Evolutionary conservation across 64 coral and sea anemone genomes (phyloP).

Genomic region (Trachythela sp.): DNA sequence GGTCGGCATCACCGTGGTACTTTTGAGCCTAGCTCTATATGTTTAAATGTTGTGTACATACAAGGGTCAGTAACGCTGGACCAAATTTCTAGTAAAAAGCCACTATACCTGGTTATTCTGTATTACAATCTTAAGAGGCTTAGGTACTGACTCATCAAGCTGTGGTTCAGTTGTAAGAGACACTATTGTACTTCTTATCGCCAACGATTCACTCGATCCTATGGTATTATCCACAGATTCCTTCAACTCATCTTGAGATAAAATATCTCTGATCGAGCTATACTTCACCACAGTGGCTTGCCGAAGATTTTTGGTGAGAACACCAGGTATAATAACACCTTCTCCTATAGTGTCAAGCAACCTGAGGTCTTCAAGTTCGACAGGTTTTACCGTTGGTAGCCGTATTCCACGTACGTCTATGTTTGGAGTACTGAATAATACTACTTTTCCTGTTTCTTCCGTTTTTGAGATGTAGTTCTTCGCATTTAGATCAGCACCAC

Average conservation of each 20-base stretch:
- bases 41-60: too few species aligned
- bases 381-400: background rate
- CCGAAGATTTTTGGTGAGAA: background rate
- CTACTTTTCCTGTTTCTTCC: background rate
- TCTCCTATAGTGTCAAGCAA: background rate
- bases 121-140: background rate
- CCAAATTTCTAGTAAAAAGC: too few species aligned
- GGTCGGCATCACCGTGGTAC: too few species aligned
- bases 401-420: background rate
- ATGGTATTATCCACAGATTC: background rate
- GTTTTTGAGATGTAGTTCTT: background rate
- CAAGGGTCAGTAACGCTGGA: too few species aligned
- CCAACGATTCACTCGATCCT: background rate
- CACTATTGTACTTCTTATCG: background rate
- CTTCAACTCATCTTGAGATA: background rate
- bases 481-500: background rate
- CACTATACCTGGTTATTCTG: constrained; percentile 14
- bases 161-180: background rate
- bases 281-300: background rate
- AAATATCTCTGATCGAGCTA: background rate
- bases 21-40: too few species aligned
- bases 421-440: background rate
- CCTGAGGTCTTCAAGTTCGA: background rate
- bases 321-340: background rate
- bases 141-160: too few species aligned